Base-by-base conservation (phyloP, 2,113 vertebrate species). In the Synchiropus splendidus region DNA sequence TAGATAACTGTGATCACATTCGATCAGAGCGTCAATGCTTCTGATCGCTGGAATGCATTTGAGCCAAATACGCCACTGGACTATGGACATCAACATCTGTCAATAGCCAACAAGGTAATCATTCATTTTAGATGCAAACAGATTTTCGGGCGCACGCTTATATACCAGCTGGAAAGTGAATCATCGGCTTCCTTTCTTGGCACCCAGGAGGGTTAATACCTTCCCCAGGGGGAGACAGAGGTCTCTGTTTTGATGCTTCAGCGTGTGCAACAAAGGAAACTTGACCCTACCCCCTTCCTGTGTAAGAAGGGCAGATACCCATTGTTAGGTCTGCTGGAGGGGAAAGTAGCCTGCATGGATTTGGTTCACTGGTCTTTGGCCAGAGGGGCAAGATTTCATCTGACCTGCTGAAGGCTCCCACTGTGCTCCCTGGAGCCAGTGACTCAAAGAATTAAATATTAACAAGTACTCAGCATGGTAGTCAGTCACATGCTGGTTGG, bases 201-300 rank as follows among this genome's bases (percentile, higher is more conserved):
- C 48, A 51, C 65, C 63, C 42, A 46, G 18, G 12, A 16, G 58
- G 52, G 42, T 34, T 30, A 30, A 51, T 46, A 33, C 16, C 39
- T 53, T 46, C 58, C 64, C 61, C 43, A 3, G 1, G 57, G 61
- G 61, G 31, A 44, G 48, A 40, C 46, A 51, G 37, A 51, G 57
- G 51, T 70, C 61, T 2, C 12, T 30, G 18, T 43, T 57, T 30
- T 39, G 51, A 66, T 38, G 39, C 48, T 42, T 36, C 40, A 44
- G 39, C 51, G 8, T 35, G 48, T 50, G 55, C 54, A 71, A 76
- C 55, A 70, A 71, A 69, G 51, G 34, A 34, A 60, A 41, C 36
- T 57, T 64, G 39, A n/a, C 45, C 51, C 17, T 33, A 27, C 40
- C 40, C n/a, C 31, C 17, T 39, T 1, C 21, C 21, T 27, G 4